Evolutionary conservation across 2,113 vertebrate species (phyloP).

Genomic region (Polyodon spathula): DNA sequence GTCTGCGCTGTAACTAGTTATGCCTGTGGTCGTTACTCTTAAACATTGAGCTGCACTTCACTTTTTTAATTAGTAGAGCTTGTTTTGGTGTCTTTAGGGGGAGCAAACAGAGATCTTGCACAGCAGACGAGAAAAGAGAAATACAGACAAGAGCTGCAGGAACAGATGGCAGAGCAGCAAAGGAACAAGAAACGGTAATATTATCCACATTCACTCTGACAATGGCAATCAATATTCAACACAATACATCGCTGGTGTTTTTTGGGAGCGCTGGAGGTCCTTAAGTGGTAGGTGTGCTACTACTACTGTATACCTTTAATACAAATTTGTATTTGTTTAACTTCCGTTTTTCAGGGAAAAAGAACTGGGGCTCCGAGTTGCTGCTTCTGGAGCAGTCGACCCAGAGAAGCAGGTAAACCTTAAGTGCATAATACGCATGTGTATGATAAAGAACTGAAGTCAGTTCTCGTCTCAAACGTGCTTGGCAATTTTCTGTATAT

Average conservation of each 20-base stretch:
- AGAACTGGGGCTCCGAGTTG: conserved; percentile 67
- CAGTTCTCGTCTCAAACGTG: no score
- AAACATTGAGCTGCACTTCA: neutral
- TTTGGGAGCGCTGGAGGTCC: no score
- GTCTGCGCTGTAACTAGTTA: no score
- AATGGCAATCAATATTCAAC: neutral
- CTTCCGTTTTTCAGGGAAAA: conserved; percentile 63
- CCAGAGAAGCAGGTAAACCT: conserved; percentile 69
- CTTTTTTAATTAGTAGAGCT: neutral
- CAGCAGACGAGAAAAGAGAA: conserved; percentile 68
- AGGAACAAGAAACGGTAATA: conserved; percentile 72
- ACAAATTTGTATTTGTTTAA: no score
- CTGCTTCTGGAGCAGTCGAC: conserved; percentile 68
- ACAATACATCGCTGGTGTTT: no score
- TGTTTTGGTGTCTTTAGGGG: conserved; percentile 40
- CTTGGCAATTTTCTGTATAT: no score
- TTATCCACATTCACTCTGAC: neutral
- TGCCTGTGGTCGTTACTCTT: no score
- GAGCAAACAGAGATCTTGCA: conserved; percentile 44
- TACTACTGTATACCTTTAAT: no score
- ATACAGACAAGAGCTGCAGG: conserved; percentile 73
- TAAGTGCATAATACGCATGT: no score
- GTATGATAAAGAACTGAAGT: no score
- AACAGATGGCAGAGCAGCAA: conserved; percentile 80
- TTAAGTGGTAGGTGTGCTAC: no score